These are phyloP conservation scores for Calidris pygmaea DNA, from an alignment of 2,113 vertebrate species.

Conservation along the genomic window DNA sequence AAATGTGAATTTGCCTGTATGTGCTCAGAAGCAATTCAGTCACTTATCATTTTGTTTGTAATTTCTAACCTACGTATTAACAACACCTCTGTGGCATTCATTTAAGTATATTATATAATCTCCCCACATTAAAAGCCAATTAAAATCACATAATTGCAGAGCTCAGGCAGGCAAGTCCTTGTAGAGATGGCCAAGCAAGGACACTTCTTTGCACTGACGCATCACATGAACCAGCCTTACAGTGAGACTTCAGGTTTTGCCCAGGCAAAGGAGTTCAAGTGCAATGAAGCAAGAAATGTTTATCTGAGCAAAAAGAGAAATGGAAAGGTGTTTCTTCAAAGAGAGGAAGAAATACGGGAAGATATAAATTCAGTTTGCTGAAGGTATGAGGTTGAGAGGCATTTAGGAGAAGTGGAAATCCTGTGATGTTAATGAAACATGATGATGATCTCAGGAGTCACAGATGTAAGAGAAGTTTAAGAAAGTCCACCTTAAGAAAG, in stretches of 20 bases:
- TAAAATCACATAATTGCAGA: slow-evolving; percentile 19
- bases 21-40: neutral
- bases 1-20: neutral
- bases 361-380: neutral
- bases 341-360: neutral
- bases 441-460: neutral
- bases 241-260: neutral
- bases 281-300: neutral
- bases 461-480: neutral
- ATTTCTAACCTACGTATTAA: neutral
- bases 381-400: neutral
- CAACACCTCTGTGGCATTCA: slow-evolving; percentile 14
- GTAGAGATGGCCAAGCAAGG: neutral
- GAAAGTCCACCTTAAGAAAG: neutral
- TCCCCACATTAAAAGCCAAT: slow-evolving; percentile 37
- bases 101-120: slow-evolving; percentile 24
- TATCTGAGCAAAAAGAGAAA: neutral
- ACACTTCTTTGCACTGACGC: neutral
- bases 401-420: neutral
- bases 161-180: slow-evolving; percentile 6
- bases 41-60: neutral
- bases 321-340: neutral
- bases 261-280: neutral
- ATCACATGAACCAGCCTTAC: neutral
- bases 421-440: neutral